Evolutionary conservation across 1,140 invertebrate genomes (phyloP), one percentile per base, ranked within the genome.

Genomic region (Chymomyza costata): DNA sequence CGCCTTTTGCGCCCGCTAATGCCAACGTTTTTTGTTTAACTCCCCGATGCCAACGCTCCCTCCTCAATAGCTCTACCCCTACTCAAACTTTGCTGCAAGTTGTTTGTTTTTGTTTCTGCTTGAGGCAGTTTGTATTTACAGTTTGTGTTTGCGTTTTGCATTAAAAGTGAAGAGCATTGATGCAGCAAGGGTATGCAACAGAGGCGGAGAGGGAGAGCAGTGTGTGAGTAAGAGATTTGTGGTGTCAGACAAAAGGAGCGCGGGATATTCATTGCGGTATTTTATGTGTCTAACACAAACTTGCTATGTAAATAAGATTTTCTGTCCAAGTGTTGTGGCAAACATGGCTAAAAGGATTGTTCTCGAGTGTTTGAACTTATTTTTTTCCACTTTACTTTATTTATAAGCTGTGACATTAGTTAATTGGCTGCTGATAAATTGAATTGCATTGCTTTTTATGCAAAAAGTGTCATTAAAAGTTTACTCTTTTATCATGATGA

Each of bases 301-400:
- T 54, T 54, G 11, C 35, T 46, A 54, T 54, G 51, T 40, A 54
- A 54, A 54, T 46, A 54, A 39, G 51, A 54, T 46, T 54, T 39
- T 37, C 34, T 17, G 14, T 39, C 21, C 14, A 10, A 18, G 25
- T 34, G 16, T n/a, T 32, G 31, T 16, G 17, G 51, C 35, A 54
- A 54, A 54, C 25, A 54, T 46, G 35, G 51, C 43, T 54, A 54
- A 54, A 54, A 54, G 51, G 51, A 54, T 54, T 54, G 51, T 32
- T 25, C 19, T 38, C 41, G 38, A 46, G 51, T 54, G 51, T 46
- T 54, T 54, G 43, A 46, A 46, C n/a, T n/a, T n/a, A n/a, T n/a
- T n/a, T n/a, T n/a, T n/a, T n/a, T n/a, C n/a, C n/a, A n/a, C n/a
- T n/a, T n/a, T n/a, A n/a, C n/a, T n/a, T n/a, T n/a, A n/a, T n/a